These are phyloP conservation scores for Argyresthia goedartella DNA, from an alignment of 2,888 invertebrate species.

Conservation along the genomic window DNA sequence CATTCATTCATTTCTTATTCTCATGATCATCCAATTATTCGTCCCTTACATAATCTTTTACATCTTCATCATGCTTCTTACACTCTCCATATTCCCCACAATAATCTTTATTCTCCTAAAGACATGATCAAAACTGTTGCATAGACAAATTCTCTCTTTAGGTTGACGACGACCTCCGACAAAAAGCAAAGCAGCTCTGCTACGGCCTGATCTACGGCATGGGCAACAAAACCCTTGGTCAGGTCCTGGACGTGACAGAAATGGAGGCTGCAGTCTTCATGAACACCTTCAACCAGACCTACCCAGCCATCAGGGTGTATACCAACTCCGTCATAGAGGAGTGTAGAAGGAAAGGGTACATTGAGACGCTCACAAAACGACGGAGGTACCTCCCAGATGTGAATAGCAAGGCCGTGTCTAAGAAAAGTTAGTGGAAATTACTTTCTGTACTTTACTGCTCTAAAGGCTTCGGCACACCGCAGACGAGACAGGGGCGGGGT, in stretches of 20 bases:
- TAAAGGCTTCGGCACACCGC: no score
- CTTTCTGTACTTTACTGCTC: no score
- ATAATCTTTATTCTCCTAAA: no score
- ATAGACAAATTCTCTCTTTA: slow-evolving; percentile 21
- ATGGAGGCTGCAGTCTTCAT: slow-evolving; percentile 84
- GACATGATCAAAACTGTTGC: no score
- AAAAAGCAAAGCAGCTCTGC: slow-evolving; percentile 92
- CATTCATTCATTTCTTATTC: no score
- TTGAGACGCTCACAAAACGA: slow-evolving; percentile 86
- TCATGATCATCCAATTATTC: no score
- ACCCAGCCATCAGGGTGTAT: slow-evolving; percentile 77
- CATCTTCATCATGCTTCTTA: no score
- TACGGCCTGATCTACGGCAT: slow-evolving; percentile 99
- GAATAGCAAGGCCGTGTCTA: slow-evolving; percentile 67
- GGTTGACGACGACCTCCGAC: slow-evolving; percentile 83
- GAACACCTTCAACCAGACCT: slow-evolving; percentile 83
- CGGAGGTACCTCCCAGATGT: slow-evolving; percentile 84
- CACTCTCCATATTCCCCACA: no score
- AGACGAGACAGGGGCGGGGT: no score
- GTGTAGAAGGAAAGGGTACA: slow-evolving; percentile 80
- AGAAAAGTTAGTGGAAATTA: slow-evolving; percentile 66
- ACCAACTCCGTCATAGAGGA: slow-evolving; percentile 64
- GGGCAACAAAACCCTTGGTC: slow-evolving; percentile 85
- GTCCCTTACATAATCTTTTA: no score
- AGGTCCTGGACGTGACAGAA: slow-evolving; percentile 82